Evolutionary conservation across 2,113 vertebrate genomes (phyloP), one percentile per base, ranked within the genome.

Genomic region (Aspidoscelis tigris): DNA sequence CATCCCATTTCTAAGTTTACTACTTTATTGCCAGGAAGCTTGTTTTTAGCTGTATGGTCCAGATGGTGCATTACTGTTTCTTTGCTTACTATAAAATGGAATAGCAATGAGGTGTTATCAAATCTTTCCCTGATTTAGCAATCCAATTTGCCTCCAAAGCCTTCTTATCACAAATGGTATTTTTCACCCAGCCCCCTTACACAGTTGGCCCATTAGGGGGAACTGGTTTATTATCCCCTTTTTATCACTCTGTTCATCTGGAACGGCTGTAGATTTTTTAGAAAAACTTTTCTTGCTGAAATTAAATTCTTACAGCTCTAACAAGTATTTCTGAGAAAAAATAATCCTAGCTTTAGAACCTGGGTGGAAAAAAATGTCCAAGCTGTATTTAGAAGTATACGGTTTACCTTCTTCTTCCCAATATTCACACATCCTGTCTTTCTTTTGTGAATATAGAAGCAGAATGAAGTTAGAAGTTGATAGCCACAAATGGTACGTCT

Each of bases 61-160:
- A 84, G 78, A 72, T 76, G 61, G 80, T n/a, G 21, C 53, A 33
- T 85, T 81, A 85, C 26, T n/a, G 21, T 78, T 77, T 79, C 43
- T 73, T 47, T 86, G 80, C 73, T 22, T 50, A 26, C 71, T 61
- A 74, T 21, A 86, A 88, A 84, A 58, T 76, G 53, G 47, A 85
- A n/a, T 9, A 65, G 72, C 3, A 86, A 69, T 58, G 77, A 72
- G 6, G 18, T 66, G 83, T 87, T 71, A 85, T 64, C 66, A 87
- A 89, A 88, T 84, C 61, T 85, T 81, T 18, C 12, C 76, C 44
- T 50, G 84, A 86, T 78, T 86, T 89, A 85, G 24, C 44, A 83
- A 70, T 24, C 44, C 87, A 47, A 64, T 85, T 84, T 76, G 66
- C 44, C 70, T 70, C 6, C 41, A 39, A 53, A 84, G 76, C 22